Percentiles rank a stretch among this genome's conserved stretches.
Conservation (phyloP, 2,113 vertebrate genomes). For the Muscicapa adusta region DNA sequence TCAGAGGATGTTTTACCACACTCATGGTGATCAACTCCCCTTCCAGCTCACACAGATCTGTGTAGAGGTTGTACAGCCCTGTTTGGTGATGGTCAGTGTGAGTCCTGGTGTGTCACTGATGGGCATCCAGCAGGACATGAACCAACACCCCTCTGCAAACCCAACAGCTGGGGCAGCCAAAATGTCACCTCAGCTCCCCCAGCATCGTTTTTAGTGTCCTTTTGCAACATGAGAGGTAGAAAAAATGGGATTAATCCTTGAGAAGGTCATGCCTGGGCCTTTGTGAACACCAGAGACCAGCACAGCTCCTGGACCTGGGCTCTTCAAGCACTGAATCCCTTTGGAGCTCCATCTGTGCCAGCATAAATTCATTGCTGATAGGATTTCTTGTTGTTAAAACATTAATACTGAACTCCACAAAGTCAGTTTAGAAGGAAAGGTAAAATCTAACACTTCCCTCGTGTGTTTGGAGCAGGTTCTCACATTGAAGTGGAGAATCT, state of each 20-base stretch:
- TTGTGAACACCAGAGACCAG: not conserved
- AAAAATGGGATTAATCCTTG: not conserved
- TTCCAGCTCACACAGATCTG: not conserved
- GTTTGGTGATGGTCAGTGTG: not conserved
- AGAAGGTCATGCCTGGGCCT: not conserved
- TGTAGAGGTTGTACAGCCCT: not conserved
- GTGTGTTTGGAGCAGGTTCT: not conserved
- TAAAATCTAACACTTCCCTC: not conserved
- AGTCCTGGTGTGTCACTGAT: not conserved
- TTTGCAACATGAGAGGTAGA: not conserved
- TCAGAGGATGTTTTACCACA: not conserved
- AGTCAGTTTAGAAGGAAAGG: not conserved
- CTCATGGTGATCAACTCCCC: accelerated
- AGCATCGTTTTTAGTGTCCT: not conserved
- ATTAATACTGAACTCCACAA: not conserved
- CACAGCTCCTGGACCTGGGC: not conserved
- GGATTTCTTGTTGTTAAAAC: not conserved
- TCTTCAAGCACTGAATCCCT: not conserved
- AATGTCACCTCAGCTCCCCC: not conserved
- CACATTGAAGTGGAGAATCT: slow-evolving; percentile 48
- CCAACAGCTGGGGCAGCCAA: not conserved
- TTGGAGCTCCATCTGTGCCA: not conserved
- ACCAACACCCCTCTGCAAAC: not conserved
- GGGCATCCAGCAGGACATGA: not conserved
- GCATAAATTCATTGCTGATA: not conserved